Conservation (phyloP, 2,797 vertebrate genomes). For the Sebastes elongatus region DNA sequence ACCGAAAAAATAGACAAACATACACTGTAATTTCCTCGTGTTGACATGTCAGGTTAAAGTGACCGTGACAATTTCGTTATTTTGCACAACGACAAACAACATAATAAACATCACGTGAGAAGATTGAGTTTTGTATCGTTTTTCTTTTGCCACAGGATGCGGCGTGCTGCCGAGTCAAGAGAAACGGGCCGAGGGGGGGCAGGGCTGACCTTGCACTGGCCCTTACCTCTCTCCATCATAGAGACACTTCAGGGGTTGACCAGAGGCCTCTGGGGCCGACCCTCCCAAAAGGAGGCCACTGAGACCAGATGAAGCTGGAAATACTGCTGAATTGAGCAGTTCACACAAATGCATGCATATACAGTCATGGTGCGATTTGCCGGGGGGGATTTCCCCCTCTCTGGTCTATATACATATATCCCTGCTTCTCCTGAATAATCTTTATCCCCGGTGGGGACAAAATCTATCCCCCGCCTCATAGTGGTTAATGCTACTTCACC, state of each 20-base stretch:
- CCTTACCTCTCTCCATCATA: conserved; percentile 62
- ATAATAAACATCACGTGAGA: background rate
- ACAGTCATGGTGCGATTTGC: background rate
- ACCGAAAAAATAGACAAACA: conserved; percentile 18
- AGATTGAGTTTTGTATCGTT: background rate
- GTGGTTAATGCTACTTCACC: background rate
- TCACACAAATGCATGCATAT: conserved; percentile 26
- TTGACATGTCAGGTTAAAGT: conserved; percentile 31
- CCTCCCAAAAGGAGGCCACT: conserved; percentile 26
- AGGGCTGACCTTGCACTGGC: conserved; percentile 62
- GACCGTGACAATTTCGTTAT: conserved; percentile 26
- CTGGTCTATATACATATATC: background rate
- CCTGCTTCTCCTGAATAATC: background rate
- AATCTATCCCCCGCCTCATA: background rate
- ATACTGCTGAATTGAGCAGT: conserved; percentile 45
- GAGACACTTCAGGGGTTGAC: conserved; percentile 54
- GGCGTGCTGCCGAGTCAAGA: conserved; percentile 33
- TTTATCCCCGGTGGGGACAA: background rate
- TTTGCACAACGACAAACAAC: background rate
- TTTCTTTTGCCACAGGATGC: conserved; percentile 8
- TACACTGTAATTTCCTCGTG: conserved; percentile 3
- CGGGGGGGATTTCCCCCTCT: background rate
- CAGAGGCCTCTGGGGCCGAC: conserved; percentile 42
- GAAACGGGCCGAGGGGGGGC: conserved; percentile 42
- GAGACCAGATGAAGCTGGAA: conserved; percentile 30